Percentiles rank a stretch among this genome's conserved stretches.
These are phyloP conservation scores for Erpetoichthys calabaricus DNA, from an alignment of 2,797 vertebrate species.

Conservation along the genomic window DNA sequence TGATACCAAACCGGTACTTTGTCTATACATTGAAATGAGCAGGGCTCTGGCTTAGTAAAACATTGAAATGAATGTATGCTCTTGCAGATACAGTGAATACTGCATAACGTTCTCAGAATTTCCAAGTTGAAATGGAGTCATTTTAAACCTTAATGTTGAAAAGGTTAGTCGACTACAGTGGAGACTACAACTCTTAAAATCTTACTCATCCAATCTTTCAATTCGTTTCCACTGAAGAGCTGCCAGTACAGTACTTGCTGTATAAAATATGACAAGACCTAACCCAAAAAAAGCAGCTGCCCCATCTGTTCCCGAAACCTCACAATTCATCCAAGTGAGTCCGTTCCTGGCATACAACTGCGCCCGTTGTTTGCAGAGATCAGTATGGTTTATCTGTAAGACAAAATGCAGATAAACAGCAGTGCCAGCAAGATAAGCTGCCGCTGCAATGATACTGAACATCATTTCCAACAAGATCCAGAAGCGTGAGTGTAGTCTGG, in stretches of 20 bases:
- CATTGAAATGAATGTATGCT: no score
- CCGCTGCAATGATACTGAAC: slow-evolving; percentile 14
- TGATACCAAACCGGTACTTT: no score
- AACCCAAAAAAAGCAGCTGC: slow-evolving; percentile 17
- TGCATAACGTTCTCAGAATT: no score
- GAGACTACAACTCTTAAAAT: neutral
- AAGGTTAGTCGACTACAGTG: no score
- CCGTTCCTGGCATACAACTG: slow-evolving; percentile 19
- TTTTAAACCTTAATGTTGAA: no score
- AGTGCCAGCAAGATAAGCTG: slow-evolving; percentile 14
- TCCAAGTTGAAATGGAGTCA: no score
- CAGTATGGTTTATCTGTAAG: slow-evolving; percentile 19
- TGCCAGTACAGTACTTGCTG: slow-evolving; percentile 11
- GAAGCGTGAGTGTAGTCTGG: slow-evolving; percentile 19
- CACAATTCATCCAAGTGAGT: slow-evolving; percentile 23
- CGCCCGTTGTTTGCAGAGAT: slow-evolving; percentile 17
- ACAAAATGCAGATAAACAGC: slow-evolving; percentile 20
- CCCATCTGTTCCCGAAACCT: slow-evolving; percentile 17
- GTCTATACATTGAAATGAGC: no score
- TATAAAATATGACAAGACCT: slow-evolving; percentile 14
- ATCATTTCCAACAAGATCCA: slow-evolving; percentile 15
- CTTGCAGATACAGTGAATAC: no score
- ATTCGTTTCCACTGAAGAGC: slow-evolving; percentile 8
- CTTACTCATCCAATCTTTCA: neutral
- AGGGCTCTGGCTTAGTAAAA: no score